These are phyloP conservation scores for Adelges cooleyi DNA, from an alignment of 1,140 invertebrate species.

Conservation along the genomic window DNA sequence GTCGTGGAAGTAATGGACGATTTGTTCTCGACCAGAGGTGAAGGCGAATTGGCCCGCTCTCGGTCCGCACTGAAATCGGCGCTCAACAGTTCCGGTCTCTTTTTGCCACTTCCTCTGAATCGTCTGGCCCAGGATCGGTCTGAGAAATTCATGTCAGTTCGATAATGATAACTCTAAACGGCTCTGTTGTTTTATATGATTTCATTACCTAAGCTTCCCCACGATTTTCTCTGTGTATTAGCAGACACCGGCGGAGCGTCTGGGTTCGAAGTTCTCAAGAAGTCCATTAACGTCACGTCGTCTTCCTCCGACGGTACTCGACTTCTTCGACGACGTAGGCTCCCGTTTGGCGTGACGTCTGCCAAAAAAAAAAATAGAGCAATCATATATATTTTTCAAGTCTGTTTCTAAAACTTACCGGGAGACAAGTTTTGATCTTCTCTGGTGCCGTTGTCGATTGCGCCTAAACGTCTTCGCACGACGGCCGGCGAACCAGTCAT, in stretches of 20 bases:
- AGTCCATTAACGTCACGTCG: constrained; percentile 74
- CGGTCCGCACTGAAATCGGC: constrained; percentile 57
- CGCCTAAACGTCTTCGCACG: constrained; percentile 52
- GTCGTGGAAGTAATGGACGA: constrained; percentile 38
- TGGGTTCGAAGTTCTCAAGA: constrained; percentile 60
- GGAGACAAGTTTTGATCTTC: constrained; percentile 57
- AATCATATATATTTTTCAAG: too few species aligned
- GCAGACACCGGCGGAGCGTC: constrained; percentile 41
- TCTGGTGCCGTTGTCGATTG: constrained; percentile 42
- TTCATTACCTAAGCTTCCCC: constrained; percentile 60
- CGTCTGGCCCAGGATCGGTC: constrained; percentile 78
- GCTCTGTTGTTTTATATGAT: background rate
- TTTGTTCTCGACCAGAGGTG: constrained; percentile 46
- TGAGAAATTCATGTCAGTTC: constrained; percentile 35
- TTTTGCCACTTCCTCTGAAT: constrained; percentile 53
- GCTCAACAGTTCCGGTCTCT: constrained; percentile 54
- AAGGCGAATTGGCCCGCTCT: constrained; percentile 60
- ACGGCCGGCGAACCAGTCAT: constrained; percentile 54
- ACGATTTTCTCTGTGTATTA: constrained; percentile 70
- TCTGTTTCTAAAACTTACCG: constrained; percentile 40
- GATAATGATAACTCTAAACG: too few species aligned
- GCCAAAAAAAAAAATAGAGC: constrained; percentile 29
- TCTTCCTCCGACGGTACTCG: constrained; percentile 72
- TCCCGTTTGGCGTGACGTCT: constrained; percentile 83
- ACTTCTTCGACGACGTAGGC: constrained; percentile 63